A percentile compares a stretch with the other conserved stretches of the same genome.
These are phyloP conservation scores for Helogale parvula DNA, from an alignment of 2,113 vertebrate genomes.

Conservation along the genomic window DNA sequence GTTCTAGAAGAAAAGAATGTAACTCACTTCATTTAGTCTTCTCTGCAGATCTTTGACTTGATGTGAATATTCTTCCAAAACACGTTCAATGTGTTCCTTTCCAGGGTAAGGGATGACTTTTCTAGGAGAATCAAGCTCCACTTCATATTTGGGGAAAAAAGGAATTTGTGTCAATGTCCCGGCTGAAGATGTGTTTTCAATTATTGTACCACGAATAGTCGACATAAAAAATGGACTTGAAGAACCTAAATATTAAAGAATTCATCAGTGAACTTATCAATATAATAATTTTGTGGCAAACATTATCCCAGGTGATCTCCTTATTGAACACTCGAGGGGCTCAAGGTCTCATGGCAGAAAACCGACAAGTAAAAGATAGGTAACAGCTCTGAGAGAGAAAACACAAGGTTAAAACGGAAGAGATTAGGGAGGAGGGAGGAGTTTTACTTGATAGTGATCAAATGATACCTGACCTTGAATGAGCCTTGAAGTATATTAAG, in stretches of 20 bases:
- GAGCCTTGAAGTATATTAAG: neutral
- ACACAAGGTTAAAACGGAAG: neutral
- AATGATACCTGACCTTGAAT: neutral
- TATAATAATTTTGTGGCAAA: neutral
- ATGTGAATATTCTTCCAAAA: conserved; percentile 81
- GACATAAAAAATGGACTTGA: conserved; percentile 73
- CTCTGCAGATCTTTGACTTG: conserved; percentile 83
- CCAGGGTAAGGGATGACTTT: conserved; percentile 52
- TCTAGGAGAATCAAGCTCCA: conserved; percentile 55
- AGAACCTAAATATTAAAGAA: conserved; percentile 73
- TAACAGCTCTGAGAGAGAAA: neutral
- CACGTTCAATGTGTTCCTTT: conserved; percentile 77
- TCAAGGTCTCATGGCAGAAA: neutral
- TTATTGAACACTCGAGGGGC: neutral
- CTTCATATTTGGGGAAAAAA: conserved; percentile 71
- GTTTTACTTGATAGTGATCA: neutral
- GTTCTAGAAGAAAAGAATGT: conserved; percentile 2
- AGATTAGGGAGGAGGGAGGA: neutral
- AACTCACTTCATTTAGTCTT: conserved; percentile 83
- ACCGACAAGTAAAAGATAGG: neutral
- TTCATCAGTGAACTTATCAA: conserved; percentile 11
- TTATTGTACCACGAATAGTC: conserved; percentile 52
- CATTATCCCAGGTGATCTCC: neutral
- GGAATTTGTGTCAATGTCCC: conserved; percentile 44
- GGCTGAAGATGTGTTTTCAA: conserved; percentile 67